Conservation (phyloP, 1,140 invertebrate species). For the Trissolcus basalis region DNA sequence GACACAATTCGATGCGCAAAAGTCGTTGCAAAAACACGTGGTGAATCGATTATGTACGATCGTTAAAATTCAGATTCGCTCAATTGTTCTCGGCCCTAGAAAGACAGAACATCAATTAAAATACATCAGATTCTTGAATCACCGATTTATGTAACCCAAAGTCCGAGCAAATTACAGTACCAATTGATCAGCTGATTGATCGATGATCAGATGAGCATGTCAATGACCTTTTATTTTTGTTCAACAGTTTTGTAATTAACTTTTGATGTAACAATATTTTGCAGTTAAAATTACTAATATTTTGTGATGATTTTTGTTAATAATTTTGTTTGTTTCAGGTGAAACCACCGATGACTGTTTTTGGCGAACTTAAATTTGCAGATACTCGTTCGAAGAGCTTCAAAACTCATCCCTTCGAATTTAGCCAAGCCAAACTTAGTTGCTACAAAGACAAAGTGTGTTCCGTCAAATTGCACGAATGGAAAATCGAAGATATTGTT, state of each 20-base stretch:
- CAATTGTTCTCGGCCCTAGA: conserved; percentile 13
- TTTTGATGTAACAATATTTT: too few relatives aligned
- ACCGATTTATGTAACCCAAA: conserved; percentile 10
- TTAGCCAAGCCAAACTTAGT: conserved; percentile 85
- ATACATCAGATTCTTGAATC: conserved; percentile 7
- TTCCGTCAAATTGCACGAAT: conserved; percentile 80
- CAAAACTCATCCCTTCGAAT: conserved; percentile 86
- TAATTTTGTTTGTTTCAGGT: conserved; percentile 58
- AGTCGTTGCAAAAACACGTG: too few relatives aligned
- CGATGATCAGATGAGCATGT: neutral
- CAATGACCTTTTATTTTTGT: neutral
- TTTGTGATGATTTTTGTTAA: too few relatives aligned
- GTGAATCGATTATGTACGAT: neutral
- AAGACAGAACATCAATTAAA: conserved; percentile 9
- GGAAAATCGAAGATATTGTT: conserved; percentile 86
- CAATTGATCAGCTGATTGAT: conserved; percentile 9
- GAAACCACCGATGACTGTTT: conserved; percentile 78
- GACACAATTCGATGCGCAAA: conserved; percentile 13
- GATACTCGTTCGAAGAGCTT: conserved; percentile 85
- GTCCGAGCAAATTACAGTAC: conserved; percentile 7
- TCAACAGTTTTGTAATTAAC: neutral
- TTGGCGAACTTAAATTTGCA: conserved; percentile 86
- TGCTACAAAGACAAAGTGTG: conserved; percentile 88
- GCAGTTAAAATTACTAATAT: too few relatives aligned
- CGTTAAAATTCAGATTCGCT: neutral